Evolutionary conservation across 2,113 vertebrate genomes (phyloP).

Genomic region (Psittacula cyanocephala): DNA sequence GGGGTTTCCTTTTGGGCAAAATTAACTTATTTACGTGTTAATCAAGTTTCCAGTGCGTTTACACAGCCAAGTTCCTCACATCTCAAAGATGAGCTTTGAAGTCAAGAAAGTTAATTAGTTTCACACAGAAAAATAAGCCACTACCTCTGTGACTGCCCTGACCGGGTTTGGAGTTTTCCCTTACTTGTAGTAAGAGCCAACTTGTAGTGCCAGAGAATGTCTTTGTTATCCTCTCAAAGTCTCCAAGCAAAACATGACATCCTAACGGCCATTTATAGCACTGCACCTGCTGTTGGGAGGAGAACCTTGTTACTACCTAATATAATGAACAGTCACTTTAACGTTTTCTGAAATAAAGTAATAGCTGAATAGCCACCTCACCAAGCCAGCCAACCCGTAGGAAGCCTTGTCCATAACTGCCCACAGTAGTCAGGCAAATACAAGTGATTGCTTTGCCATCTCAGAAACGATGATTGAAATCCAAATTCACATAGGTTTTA

Average conservation of each 20-base stretch:
- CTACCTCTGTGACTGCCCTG: neutral
- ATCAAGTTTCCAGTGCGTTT: neutral
- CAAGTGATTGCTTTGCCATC: neutral
- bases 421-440: neutral
- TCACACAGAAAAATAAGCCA: neutral
- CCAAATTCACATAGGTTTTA: neutral
- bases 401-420: neutral
- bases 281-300: conserved; percentile 50
- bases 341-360: conserved; percentile 4
- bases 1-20: neutral
- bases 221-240: conserved; percentile 19
- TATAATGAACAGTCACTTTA: conserved; percentile 42
- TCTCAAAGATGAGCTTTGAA: neutral
- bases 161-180: conserved; percentile 3
- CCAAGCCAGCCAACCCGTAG: neutral
- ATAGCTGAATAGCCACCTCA: conserved; percentile 11
- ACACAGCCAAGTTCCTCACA: neutral
- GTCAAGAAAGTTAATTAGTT: conserved; percentile 28
- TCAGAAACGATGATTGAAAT: neutral
- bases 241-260: conserved; percentile 55
- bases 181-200: conserved; percentile 31
- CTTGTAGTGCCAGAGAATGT: neutral
- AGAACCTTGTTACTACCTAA: conserved; percentile 23
- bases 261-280: conserved; percentile 65
- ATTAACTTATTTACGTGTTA: neutral